Evolutionary conservation across 2,797 vertebrate genomes (phyloP).

Genomic region (Lutjanus argentimaculatus): DNA sequence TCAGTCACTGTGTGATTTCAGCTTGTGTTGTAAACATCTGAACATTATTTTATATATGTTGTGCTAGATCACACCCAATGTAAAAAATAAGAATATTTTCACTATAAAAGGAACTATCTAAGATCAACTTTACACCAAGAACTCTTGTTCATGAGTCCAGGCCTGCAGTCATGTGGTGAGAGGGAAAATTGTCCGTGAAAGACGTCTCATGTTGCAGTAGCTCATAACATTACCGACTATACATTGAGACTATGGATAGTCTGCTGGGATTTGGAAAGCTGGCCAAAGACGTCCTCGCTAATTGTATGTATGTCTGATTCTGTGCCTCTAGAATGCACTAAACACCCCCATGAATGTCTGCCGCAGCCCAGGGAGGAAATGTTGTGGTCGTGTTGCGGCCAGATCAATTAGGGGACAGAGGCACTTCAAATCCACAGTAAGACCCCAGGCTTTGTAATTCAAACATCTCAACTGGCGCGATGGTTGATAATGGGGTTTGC

Average conservation of each 20-base stretch:
- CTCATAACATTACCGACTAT: conserved; percentile 15
- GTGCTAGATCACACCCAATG: not conserved
- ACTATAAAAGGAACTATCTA: not conserved
- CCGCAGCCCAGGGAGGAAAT: conserved; percentile 48
- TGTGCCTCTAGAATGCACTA: conserved; percentile 60
- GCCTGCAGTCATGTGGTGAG: not conserved
- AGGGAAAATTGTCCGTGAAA: not conserved
- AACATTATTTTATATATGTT: not conserved
- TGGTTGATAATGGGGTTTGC: conserved; percentile 43
- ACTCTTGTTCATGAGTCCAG: not conserved
- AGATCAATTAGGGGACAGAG: conserved; percentile 62
- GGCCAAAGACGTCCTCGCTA: conserved; percentile 33
- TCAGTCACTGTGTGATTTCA: not conserved
- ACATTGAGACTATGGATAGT: conserved; percentile 14
- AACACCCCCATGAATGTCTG: conserved; percentile 20
- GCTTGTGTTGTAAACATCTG: not conserved
- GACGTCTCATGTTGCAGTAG: not conserved
- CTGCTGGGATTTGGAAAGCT: conserved; percentile 23
- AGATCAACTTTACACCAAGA: too few relatives aligned
- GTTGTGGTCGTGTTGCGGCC: conserved; percentile 47
- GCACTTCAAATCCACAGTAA: conserved; percentile 60
- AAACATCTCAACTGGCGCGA: conserved; percentile 18
- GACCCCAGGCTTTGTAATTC: not conserved
- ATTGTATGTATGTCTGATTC: conserved; percentile 38
- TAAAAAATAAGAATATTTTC: not conserved